Conservation (phyloP, 2,888 invertebrate genomes). For the Orthosia gothica region DNA sequence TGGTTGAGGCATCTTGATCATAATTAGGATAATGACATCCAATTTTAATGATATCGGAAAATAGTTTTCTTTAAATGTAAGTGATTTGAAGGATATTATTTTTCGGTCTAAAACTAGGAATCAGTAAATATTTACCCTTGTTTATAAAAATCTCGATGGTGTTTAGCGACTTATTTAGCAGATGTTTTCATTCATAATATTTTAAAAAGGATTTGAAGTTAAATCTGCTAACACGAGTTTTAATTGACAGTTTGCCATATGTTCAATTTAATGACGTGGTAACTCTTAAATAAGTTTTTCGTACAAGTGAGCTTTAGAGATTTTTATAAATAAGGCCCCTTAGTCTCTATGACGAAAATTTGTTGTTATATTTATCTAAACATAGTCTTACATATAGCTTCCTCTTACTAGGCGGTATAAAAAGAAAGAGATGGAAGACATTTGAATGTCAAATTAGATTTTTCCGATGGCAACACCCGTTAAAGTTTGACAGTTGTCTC, state of each 20-base stretch:
- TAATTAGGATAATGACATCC: conserved; percentile 71
- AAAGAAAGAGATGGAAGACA: background rate
- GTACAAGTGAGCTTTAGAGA: too few relatives aligned
- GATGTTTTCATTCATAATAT: too few relatives aligned
- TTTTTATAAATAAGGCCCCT: too few relatives aligned
- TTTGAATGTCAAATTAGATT: background rate
- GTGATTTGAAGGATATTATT: background rate
- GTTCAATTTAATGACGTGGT: too few relatives aligned
- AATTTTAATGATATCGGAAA: conserved; percentile 14
- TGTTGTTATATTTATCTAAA: conserved; percentile 18
- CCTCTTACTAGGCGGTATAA: background rate
- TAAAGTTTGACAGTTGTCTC: background rate
- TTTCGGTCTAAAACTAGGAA: background rate
- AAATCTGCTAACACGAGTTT: too few relatives aligned
- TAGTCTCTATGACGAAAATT: conserved; percentile 13
- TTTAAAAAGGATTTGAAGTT: too few relatives aligned
- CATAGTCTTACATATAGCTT: conserved; percentile 3
- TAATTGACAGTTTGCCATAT: too few relatives aligned
- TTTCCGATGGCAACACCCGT: background rate
- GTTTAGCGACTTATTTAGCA: too few relatives aligned
- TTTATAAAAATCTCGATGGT: too few relatives aligned
- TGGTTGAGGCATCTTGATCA: conserved; percentile 90
- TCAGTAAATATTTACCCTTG: background rate
- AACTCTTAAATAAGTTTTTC: too few relatives aligned
- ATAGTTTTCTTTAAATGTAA: background rate